phyloP scores from a whole-genome alignment of 2,113 vertebrate species.

The Castor canadensis region DNA sequence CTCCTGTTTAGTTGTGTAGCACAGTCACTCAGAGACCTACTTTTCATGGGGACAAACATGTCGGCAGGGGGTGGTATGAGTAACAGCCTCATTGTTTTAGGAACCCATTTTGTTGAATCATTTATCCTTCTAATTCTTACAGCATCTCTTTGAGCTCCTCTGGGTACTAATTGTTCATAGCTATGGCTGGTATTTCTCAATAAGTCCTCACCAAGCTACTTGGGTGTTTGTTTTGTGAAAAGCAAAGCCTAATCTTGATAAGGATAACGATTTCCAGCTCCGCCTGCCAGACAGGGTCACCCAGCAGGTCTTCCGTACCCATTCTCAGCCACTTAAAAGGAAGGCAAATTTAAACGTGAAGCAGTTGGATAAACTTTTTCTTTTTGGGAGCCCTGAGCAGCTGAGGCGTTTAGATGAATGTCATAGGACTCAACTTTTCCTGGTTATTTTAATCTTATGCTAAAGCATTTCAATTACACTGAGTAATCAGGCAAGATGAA shows the following conservation, averaged over 20 bases:
- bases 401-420: neutral
- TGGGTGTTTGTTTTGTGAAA: neutral
- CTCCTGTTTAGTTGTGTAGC: neutral
- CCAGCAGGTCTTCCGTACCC: neutral
- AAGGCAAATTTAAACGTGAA: neutral
- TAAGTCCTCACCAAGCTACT: neutral
- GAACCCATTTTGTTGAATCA: neutral
- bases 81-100: neutral
- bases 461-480: neutral
- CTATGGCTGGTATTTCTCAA: neutral
- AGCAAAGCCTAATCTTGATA: neutral
- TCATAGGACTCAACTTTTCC: neutral
- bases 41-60: neutral
- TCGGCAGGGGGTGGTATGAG: too few relatives aligned
- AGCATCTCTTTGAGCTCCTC: neutral
- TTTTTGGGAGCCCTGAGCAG: neutral
- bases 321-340: neutral
- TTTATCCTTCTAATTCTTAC: neutral
- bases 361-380: neutral
- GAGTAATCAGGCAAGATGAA: neutral
- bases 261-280: neutral
- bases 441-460: constrained; percentile 7
- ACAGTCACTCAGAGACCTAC: neutral
- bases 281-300: neutral
- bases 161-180: neutral